Evolutionary conservation across 2,113 vertebrate genomes (phyloP).

Genomic region (Prionailurus bengalensis): DNA sequence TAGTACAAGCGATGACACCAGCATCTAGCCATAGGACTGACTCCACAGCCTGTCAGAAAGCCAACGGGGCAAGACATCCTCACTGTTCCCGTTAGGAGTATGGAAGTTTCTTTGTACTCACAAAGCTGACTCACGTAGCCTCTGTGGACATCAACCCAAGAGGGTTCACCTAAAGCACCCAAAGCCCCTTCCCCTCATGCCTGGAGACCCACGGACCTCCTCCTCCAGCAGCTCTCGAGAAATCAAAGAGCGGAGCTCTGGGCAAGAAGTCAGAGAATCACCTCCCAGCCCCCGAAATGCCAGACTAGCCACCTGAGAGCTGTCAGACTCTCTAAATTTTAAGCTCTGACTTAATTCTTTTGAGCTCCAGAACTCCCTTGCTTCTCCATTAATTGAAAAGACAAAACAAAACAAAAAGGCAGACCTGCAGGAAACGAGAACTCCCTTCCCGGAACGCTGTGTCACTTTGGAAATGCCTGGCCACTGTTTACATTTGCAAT

Average conservation of each 20-base stretch:
- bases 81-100: accelerated
- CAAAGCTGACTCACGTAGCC: not conserved
- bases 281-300: not conserved
- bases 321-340: not conserved
- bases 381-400: not conserved
- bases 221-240: not conserved
- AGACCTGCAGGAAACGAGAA: not conserved
- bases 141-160: accelerated
- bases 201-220: accelerated
- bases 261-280: not conserved
- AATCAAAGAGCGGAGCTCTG: not conserved
- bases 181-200: not conserved
- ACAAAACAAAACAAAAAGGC: not conserved
- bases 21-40: not conserved
- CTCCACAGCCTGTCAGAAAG: not conserved
- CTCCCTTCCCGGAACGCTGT: accelerated
- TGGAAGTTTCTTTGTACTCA: too few species aligned
- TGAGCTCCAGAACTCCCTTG: not conserved
- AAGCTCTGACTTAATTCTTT: not conserved
- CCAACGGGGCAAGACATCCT: accelerated
- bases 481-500: not conserved
- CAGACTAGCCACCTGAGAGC: accelerated
- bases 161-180: accelerated
- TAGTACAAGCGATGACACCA: not conserved
- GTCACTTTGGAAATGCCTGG: accelerated